These are phyloP conservation scores for Dolomedes plantarius DNA, from an alignment of 2,888 invertebrate species.

Conservation along the genomic window DNA sequence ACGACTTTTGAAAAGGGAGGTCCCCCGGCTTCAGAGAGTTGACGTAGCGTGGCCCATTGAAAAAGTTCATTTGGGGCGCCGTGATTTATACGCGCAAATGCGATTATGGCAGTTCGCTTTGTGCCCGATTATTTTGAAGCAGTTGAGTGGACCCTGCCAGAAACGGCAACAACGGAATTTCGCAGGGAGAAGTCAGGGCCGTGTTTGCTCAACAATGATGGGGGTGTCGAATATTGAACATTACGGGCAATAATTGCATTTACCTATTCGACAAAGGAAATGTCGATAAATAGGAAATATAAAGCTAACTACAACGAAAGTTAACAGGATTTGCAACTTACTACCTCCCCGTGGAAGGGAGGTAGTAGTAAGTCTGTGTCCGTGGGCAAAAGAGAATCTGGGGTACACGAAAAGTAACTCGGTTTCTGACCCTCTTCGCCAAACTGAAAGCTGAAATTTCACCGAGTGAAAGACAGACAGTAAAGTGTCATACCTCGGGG, in stretches of 20 bases:
- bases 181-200: not conserved
- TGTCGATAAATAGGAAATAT: not conserved
- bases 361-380: too few species aligned
- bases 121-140: not conserved
- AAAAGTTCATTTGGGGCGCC: slow-evolving; percentile 12
- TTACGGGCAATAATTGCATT: not conserved
- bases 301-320: not conserved
- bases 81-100: slow-evolving; percentile 7
- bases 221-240: not conserved
- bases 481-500: too few species aligned
- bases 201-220: too few species aligned
- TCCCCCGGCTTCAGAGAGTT: not conserved
- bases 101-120: slow-evolving; percentile 9
- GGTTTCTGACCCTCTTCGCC: too few species aligned
- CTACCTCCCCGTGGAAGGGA: too few species aligned
- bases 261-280: not conserved
- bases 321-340: too few species aligned
- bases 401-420: too few species aligned
- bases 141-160: slow-evolving; percentile 8
- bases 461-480: too few species aligned
- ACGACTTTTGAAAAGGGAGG: not conserved
- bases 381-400: too few species aligned
- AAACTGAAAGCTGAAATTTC: too few species aligned
- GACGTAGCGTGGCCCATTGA: slow-evolving; percentile 16
- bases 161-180: slow-evolving; percentile 3